Conservation (phyloP, 2,113 vertebrate species). For the Jaculus jaculus region DNA sequence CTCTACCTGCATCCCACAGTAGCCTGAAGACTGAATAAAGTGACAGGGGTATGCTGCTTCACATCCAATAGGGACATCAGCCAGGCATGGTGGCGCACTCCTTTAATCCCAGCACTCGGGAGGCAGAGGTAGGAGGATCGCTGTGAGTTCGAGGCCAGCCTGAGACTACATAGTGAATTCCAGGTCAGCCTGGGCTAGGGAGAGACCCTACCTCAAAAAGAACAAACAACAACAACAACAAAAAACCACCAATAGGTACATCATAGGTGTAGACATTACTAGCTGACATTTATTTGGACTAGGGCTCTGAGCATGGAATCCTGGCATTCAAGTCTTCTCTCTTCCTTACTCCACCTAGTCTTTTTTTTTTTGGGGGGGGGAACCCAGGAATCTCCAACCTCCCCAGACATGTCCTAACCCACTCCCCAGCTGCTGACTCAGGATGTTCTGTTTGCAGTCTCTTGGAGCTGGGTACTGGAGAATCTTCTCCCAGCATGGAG, state of each 20-base stretch:
- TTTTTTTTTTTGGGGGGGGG: too few relatives aligned
- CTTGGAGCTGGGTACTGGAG: not conserved
- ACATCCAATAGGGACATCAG: not conserved
- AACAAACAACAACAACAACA: too few relatives aligned
- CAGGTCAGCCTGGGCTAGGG: too few relatives aligned
- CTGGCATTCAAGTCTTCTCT: not conserved
- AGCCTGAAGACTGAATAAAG: not conserved
- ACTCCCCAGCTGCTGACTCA: too few relatives aligned
- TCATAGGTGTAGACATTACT: not conserved
- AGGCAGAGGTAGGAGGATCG: too few relatives aligned
- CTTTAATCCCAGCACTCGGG: too few relatives aligned
- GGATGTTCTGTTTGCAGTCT: not conserved
- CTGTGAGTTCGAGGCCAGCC: too few relatives aligned
- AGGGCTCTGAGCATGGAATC: not conserved
- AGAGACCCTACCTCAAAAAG: too few relatives aligned
- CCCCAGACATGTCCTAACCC: not conserved
- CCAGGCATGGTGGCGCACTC: too few relatives aligned
- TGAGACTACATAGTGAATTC: too few relatives aligned
- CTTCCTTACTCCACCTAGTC: not conserved
- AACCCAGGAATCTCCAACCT: not conserved
- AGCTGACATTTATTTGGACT: not conserved
- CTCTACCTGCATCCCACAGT: not conserved
- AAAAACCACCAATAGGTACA: not conserved
- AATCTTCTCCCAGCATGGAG: fast-evolving
- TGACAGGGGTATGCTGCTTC: fast-evolving